Evolutionary conservation across 2,113 vertebrate species (phyloP).

Genomic region (Hirundichthys speculiger): DNA sequence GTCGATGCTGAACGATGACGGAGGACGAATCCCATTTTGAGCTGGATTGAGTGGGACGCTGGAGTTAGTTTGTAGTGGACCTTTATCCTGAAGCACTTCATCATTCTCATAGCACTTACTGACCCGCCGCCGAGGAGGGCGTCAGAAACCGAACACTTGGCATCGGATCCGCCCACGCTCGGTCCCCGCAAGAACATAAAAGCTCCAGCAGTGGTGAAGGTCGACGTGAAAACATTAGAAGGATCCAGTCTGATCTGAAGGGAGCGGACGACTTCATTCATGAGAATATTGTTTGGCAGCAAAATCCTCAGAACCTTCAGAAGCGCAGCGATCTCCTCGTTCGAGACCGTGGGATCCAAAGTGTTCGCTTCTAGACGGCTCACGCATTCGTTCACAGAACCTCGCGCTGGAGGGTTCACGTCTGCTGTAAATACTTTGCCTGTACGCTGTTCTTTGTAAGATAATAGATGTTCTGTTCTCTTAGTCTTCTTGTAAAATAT

Average conservation of each 20-base stretch:
- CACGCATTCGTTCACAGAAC: not conserved
- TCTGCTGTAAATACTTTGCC: slow-evolving; percentile 80
- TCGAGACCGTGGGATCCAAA: not conserved
- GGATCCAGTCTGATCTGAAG: no score
- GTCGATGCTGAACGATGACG: no score
- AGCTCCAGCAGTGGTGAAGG: no score
- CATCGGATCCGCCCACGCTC: not conserved
- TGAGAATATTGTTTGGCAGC: no score
- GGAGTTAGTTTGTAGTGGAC: slow-evolving; percentile 26
- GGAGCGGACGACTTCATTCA: no score
- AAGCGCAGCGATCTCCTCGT: not conserved
- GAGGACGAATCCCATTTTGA: not conserved
- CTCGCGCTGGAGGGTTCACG: slow-evolving; percentile 72
- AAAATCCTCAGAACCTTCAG: not conserved
- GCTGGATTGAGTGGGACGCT: not conserved
- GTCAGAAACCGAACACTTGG: slow-evolving; percentile 17
- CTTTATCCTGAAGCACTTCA: slow-evolving; percentile 57
- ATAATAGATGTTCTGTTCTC: slow-evolving; percentile 84
- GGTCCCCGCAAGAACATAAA: no score
- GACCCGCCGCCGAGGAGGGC: slow-evolving; percentile 71
- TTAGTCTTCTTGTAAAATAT: slow-evolving; percentile 75
- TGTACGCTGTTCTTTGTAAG: slow-evolving; percentile 71
- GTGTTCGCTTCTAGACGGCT: slow-evolving; percentile 31
- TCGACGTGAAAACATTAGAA: no score
- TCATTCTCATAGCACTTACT: slow-evolving; percentile 72